Conservation (phyloP, 37 sponge, comb jelly and placozoan species). For the Cliona cf. orientalis region DNA sequence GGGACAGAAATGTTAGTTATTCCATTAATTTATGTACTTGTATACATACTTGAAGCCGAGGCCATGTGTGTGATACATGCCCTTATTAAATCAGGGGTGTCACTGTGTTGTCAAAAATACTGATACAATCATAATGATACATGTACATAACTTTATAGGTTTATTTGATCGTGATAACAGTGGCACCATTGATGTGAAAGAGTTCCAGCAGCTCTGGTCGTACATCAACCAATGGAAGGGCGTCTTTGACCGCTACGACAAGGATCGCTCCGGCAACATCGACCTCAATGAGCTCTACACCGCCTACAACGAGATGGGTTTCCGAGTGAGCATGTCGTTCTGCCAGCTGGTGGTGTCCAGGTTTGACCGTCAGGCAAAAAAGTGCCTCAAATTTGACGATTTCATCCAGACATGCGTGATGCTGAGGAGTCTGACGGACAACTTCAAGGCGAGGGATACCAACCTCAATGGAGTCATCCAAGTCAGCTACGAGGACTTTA, state of each 20-base stretch:
- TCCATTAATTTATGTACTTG: too few species aligned
- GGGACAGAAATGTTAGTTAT: too few species aligned
- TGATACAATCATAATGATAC: too few species aligned
- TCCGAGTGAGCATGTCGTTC: conserved; percentile 56
- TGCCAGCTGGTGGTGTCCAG: conserved; percentile 66
- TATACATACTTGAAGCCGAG: too few species aligned
- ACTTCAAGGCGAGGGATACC: conserved; percentile 75
- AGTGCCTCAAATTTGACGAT: conserved; percentile 76
- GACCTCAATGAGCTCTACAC: conserved; percentile 74
- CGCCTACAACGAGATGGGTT: conserved; percentile 89
- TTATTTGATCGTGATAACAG: conserved; percentile 75
- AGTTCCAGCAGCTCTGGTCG: conserved; percentile 72
- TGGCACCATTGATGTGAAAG: conserved; percentile 81
- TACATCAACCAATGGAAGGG: conserved; percentile 88
- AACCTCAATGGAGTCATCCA: conserved; percentile 69
- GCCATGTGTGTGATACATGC: too few species aligned
- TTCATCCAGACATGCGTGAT: conserved; percentile 90
- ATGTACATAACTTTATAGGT: too few species aligned
- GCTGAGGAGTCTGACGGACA: conserved; percentile 77
- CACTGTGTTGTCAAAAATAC: too few species aligned
- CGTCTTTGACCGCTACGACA: conserved; percentile 80
- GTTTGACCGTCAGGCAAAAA: conserved; percentile 57
- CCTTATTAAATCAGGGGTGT: too few species aligned
- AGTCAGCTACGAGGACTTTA: conserved; percentile 87
- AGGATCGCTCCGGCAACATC: conserved; percentile 83